Evolutionary conservation across 2,797 vertebrate genomes (phyloP).

Genomic region (Sarcoramphus papa): DNA sequence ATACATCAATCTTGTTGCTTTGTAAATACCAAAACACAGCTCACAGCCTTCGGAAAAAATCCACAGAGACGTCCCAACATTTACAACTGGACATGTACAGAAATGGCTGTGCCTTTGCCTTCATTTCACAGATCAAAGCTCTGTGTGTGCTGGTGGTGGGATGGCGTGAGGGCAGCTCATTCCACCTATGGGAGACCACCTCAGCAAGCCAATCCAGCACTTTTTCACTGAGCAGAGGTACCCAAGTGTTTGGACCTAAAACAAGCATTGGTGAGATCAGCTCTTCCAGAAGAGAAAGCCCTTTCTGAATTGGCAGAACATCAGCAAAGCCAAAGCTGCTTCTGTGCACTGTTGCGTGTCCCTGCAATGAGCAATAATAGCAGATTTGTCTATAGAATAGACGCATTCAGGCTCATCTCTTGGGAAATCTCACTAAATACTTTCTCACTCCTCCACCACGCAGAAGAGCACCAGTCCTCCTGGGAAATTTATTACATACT

Average conservation of each 20-base stretch:
- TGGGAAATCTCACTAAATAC: conserved; percentile 48
- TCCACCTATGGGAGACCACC: background rate
- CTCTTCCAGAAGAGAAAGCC: background rate
- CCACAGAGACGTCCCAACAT: background rate
- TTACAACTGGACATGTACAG: background rate
- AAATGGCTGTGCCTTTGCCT: background rate
- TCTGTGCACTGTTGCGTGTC: background rate
- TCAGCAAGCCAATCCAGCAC: background rate
- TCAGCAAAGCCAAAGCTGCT: background rate
- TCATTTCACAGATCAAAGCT: background rate
- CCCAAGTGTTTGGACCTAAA: background rate
- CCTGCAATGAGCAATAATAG: background rate
- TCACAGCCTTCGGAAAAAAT: background rate
- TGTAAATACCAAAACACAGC: background rate
- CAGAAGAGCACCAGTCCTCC: background rate
- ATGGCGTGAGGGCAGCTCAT: background rate
- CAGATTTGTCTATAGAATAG: background rate
- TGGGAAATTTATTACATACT: conserved; percentile 9
- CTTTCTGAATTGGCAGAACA: background rate
- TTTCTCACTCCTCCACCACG: conserved; percentile 14
- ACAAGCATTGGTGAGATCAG: background rate
- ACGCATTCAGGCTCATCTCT: conserved; percentile 2
- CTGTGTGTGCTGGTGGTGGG: background rate
- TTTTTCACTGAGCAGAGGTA: background rate
- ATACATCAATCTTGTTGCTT: background rate